Evolutionary conservation across 2,113 vertebrate genomes (phyloP).

Genomic region (Chelonoidis abingdonii): DNA sequence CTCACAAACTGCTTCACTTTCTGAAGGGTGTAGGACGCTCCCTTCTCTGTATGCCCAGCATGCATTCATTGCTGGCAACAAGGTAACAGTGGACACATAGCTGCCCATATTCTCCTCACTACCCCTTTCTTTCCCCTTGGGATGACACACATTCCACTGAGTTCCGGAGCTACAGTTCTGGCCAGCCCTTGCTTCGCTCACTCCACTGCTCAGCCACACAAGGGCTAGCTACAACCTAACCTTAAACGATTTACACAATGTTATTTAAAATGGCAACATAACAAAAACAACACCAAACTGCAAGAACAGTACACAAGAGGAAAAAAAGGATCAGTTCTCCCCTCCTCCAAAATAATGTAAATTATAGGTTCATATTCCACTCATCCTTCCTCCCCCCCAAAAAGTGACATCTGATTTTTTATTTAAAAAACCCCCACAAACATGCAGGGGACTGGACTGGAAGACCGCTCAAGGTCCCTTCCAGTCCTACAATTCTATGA

Average conservation of each 20-base stretch:
- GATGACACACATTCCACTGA: background rate
- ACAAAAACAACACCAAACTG: background rate
- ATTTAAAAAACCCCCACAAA: background rate
- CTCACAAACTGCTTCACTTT: background rate
- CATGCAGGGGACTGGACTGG: too few species aligned
- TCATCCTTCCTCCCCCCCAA: background rate
- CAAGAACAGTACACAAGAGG: background rate
- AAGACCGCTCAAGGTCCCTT: too few species aligned
- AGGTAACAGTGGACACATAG: background rate
- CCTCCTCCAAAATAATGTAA: background rate
- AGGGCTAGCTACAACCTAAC: background rate
- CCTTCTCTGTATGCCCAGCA: accelerated
- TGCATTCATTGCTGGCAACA: background rate
- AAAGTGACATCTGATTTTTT: background rate
- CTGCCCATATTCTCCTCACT: background rate
- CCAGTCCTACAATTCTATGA: too few species aligned
- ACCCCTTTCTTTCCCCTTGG: background rate
- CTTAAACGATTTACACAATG: background rate
- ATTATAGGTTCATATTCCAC: background rate
- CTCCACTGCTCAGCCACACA: background rate
- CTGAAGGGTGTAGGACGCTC: accelerated
- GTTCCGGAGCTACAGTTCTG: background rate
- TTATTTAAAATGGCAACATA: background rate
- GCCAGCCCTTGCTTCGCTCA: background rate
- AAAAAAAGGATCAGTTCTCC: background rate